Evolutionary conservation across 2,797 vertebrate genomes (phyloP), one percentile per base, ranked within the genome.

Genomic region (Oreonectes daqikongensis): DNA sequence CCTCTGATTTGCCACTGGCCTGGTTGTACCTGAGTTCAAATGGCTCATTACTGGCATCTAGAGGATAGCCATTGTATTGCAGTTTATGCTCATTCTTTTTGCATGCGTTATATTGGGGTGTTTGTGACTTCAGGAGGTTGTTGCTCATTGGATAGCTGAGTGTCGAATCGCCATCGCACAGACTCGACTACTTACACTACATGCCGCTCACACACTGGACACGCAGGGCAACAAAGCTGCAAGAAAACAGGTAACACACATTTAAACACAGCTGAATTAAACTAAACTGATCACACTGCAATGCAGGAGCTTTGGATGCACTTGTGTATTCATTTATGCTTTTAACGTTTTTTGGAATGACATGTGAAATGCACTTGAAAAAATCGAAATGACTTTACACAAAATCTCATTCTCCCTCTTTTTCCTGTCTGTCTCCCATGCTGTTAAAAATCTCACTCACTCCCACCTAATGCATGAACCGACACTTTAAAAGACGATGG

Each of bases 121-220:
- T 11, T 65, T 61, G 46, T 48, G 22, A 20, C 2, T 75, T 1
- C 86, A 99, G 97, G 96, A 98, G 68, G 95, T 95, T 0, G 87
- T 99, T 32, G 93, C 95, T 38, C 97, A 98, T 84, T 95, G 95
- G 96, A 95, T 98, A 20, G 96, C 96, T 0, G 94, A 98, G 75
- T 95, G 96, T 55, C 95, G 94, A 57, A 92, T 98, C 42, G 84
- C 91, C 84, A 96, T 98, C 3, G 95, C 97, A 24, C 93, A 98
- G 88, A 93, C 95, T 0, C 94, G 95, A 30, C 86, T 98, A 82
- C 90, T 99, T 79, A 95, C 93, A 0, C 89, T 98, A 0, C 89
- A 91, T 22, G 94, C 96, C 0, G 97, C 97, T 63, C 87, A 88
- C 69, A 89, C 84, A 63, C 89, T 98, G 0, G 96, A 99, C 30